Conservation (phyloP, 1,140 invertebrate species). For the Drosophila elegans region DNA sequence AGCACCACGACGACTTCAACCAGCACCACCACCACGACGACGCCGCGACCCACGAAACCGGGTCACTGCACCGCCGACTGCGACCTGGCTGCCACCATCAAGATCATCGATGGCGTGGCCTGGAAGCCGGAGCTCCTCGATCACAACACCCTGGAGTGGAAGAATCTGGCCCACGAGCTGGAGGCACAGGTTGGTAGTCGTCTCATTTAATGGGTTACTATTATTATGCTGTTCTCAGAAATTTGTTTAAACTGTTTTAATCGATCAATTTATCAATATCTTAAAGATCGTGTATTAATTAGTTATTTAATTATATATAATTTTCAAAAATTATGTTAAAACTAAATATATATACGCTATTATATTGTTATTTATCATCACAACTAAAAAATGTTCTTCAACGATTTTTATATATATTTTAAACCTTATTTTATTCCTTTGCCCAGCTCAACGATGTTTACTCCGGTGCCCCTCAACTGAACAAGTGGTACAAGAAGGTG, state of each 20-base stretch:
- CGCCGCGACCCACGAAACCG: conserved; percentile 91
- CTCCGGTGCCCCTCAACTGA: conserved; percentile 89
- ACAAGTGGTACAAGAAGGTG: conserved; percentile 93
- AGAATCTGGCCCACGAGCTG: conserved; percentile 91
- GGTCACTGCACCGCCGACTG: conserved; percentile 91
- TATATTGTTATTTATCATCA: too few relatives aligned
- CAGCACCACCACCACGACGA: conserved; percentile 91
- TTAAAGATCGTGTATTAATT: too few relatives aligned
- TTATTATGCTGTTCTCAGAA: too few relatives aligned
- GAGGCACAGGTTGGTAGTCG: conserved; percentile 87
- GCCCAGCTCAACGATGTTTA: conserved; percentile 92
- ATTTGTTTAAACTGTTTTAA: too few relatives aligned
- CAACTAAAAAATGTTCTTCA: too few relatives aligned
- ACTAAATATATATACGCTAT: too few relatives aligned
- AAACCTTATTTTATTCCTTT: background rate
- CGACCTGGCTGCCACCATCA: conserved; percentile 93
- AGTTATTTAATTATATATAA: too few relatives aligned
- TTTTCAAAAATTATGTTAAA: too few relatives aligned
- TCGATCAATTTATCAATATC: too few relatives aligned
- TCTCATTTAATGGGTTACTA: too few relatives aligned
- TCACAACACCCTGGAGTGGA: conserved; percentile 94
- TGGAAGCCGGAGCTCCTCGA: conserved; percentile 95
- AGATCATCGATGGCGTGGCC: conserved; percentile 91
- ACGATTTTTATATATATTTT: too few relatives aligned
- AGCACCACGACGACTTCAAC: conserved; percentile 88